These are phyloP conservation scores for Lethrus apterus DNA, from an alignment of 1,140 invertebrate genomes.

Conservation along the genomic window DNA sequence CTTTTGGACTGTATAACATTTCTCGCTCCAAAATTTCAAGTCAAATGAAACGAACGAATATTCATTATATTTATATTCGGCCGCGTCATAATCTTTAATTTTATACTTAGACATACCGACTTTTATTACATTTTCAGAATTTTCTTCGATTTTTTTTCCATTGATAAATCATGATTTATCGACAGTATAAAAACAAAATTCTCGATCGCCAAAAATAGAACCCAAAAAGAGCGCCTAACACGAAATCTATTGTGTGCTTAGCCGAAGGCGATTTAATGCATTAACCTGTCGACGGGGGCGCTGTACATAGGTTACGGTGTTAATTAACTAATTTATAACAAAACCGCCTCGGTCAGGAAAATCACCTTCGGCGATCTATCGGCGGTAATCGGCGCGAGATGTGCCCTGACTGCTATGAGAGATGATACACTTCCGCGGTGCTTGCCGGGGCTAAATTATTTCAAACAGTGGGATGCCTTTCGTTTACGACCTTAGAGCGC, in stretches of 20 bases:
- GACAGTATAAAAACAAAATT: slow-evolving; percentile 3
- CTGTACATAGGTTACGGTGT: slow-evolving; percentile 25
- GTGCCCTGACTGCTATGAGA: neutral
- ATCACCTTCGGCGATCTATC: slow-evolving; percentile 6
- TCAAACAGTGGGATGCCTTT: slow-evolving; percentile 21
- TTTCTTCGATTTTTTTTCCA: neutral
- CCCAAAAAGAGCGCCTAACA: neutral
- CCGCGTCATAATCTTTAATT: too few species aligned
- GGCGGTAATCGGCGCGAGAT: slow-evolving; percentile 8
- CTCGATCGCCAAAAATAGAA: neutral
- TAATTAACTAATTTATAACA: slow-evolving; percentile 29
- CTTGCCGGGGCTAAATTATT: slow-evolving; percentile 18
- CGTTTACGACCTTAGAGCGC: too few species aligned
- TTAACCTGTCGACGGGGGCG: slow-evolving; percentile 25
- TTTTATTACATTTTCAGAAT: too few species aligned
- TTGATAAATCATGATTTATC: neutral
- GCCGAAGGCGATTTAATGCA: slow-evolving; percentile 21
- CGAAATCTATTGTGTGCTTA: slow-evolving; percentile 5
- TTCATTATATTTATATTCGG: too few species aligned
- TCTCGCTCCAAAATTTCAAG: too few species aligned
- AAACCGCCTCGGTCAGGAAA: slow-evolving; percentile 17
- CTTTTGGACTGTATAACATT: too few species aligned
- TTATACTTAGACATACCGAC: too few species aligned
- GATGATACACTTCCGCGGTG: slow-evolving; percentile 20
- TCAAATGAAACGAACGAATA: too few species aligned